Evolutionary conservation across 2,797 vertebrate species (phyloP).

Genomic region (Myotis pilosus): DNA sequence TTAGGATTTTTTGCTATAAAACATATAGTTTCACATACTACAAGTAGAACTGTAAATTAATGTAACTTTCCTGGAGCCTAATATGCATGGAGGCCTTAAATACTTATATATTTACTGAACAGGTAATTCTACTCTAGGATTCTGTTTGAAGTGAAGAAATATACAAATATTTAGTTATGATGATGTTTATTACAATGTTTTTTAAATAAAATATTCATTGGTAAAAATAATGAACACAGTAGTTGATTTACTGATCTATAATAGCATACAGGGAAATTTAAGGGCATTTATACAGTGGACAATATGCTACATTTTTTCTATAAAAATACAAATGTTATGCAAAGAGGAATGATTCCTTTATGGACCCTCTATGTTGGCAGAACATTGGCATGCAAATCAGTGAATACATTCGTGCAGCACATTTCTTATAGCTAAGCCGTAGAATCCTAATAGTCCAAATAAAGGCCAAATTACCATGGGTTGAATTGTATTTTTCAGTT

Average conservation of each 20-base stretch:
- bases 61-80: not conserved
- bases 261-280: not conserved
- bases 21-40: not conserved
- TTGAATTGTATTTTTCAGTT: constrained; percentile 1
- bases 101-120: not conserved
- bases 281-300: not conserved
- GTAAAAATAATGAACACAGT: not conserved
- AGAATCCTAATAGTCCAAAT: not conserved
- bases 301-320: not conserved
- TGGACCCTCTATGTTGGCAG: not conserved
- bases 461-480: not conserved
- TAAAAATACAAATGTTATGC: not conserved
- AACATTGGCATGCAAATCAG: not conserved
- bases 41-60: not conserved
- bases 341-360: not conserved
- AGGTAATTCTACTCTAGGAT: constrained; percentile 9
- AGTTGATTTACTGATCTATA: not conserved
- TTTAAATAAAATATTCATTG: not conserved
- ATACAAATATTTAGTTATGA: not conserved
- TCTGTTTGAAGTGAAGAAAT: constrained; percentile 16
- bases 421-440: not conserved
- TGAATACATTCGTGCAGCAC: not conserved
- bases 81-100: not conserved
- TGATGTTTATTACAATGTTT: not conserved
- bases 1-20: not conserved